Evolutionary conservation across 2,888 invertebrate species (phyloP).

Genomic region (Tetragonula carbonaria): DNA sequence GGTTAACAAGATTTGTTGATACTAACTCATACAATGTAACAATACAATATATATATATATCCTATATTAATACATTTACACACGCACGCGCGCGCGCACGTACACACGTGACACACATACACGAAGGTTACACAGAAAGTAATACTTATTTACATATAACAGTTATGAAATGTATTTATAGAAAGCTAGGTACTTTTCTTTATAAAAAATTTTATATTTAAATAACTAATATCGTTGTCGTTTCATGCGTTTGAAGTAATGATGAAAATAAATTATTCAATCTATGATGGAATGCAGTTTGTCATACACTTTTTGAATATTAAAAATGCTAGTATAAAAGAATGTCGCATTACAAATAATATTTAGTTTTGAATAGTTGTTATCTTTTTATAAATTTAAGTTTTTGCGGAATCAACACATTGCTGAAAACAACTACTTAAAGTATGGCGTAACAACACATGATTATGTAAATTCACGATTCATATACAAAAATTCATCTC

Average conservation of each 20-base stretch:
- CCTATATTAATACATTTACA: no score
- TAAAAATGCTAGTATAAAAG: neutral
- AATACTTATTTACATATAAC: neutral
- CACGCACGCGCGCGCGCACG: no score
- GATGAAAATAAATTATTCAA: neutral
- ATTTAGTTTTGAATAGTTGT: neutral
- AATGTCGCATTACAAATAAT: neutral
- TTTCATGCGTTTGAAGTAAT: neutral
- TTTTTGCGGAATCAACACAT: no score
- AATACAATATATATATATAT: neutral
- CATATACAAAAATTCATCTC: no score
- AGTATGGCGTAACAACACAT: neutral
- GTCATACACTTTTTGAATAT: neutral
- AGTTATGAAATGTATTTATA: neutral
- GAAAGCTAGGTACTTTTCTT: neutral
- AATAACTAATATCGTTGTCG: neutral
- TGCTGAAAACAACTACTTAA: neutral
- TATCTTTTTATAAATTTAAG: no score
- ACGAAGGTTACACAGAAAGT: neutral
- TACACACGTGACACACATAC: neutral
- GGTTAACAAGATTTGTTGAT: constrained; percentile 12
- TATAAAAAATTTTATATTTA: neutral
- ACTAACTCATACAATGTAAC: constrained; percentile 1
- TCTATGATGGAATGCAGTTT: neutral
- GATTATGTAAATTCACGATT: neutral